Evolutionary conservation across 1,140 invertebrate genomes (phyloP).

Genomic region (Drosophila kikkawai): DNA sequence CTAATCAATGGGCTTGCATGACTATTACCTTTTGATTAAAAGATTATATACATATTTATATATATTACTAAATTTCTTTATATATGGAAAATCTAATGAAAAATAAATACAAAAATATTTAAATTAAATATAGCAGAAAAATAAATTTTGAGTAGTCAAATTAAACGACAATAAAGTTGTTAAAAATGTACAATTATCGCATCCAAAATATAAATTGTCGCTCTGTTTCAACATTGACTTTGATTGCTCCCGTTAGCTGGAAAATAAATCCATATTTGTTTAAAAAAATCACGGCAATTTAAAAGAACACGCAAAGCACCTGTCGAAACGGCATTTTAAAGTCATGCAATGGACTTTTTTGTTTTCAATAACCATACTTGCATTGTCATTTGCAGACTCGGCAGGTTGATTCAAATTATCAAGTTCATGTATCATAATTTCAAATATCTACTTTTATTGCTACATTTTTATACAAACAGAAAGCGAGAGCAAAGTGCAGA

Average conservation of each 20-base stretch:
- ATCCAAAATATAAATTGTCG: neutral
- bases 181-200: neutral
- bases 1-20: neutral
- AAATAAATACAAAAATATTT: too few species aligned
- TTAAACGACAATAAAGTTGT: conserved; percentile 1
- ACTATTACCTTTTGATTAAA: neutral
- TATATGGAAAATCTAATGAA: too few species aligned
- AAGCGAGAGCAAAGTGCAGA: conserved; percentile 88
- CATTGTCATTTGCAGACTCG: neutral
- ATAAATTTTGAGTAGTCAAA: neutral
- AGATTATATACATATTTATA: neutral
- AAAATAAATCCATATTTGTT: neutral
- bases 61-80: too few species aligned
- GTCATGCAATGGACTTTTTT: conserved; percentile 3
- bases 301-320: conserved; percentile 19
- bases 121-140: too few species aligned
- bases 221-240: neutral
- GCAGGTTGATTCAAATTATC: too few species aligned
- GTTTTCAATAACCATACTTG: neutral
- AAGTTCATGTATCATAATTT: neutral
- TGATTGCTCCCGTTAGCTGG: conserved; percentile 10
- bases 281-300: neutral
- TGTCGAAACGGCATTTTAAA: neutral
- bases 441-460: neutral
- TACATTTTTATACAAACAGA: conserved; percentile 12